Evolutionary conservation across 2,888 invertebrate species (phyloP), one percentile per base, ranked within the genome.

Genomic region (Falcaria lacertinaria): DNA sequence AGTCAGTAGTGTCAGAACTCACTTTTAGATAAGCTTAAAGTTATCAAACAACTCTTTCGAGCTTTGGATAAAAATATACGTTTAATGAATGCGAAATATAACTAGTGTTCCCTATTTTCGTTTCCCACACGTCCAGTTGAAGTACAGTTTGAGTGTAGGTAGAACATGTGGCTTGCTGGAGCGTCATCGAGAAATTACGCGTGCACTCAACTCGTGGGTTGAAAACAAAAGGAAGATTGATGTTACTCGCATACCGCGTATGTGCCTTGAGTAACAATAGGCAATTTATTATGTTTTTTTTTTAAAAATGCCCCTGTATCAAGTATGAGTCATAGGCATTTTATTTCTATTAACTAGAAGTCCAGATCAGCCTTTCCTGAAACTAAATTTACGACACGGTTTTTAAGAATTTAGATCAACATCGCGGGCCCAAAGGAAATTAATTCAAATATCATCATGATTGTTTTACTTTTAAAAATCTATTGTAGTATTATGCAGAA

Each of bases 21-120:
- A n/a, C n/a, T n/a, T n/a, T n/a, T n/a, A n/a, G n/a, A n/a, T n/a
- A n/a, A n/a, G n/a, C n/a, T n/a, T n/a, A n/a, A n/a, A n/a, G n/a
- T n/a, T n/a, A n/a, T n/a, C n/a, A n/a, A n/a, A n/a, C n/a, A n/a
- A n/a, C n/a, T n/a, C n/a, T n/a, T n/a, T n/a, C n/a, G n/a, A n/a
- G n/a, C n/a, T n/a, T n/a, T n/a, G n/a, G n/a, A n/a, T n/a, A n/a
- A n/a, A n/a, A n/a, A n/a, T n/a, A n/a, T n/a, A n/a, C n/a, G n/a
- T n/a, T n/a, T n/a, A n/a, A n/a, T n/a, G n/a, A 47, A 52, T 66
- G 37, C 37, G 14, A 22, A 25, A 15, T 15, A 22, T 7, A 11
- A 52, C 33, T 54, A 57, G n/a, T n/a, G n/a, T n/a, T n/a, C n/a
- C 42, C 52, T 63, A 57, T 59, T 63, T 60, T 61, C 59, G 42